Base-by-base conservation (phyloP, 2,113 vertebrate genomes). In the Glaucomys volans region DNA sequence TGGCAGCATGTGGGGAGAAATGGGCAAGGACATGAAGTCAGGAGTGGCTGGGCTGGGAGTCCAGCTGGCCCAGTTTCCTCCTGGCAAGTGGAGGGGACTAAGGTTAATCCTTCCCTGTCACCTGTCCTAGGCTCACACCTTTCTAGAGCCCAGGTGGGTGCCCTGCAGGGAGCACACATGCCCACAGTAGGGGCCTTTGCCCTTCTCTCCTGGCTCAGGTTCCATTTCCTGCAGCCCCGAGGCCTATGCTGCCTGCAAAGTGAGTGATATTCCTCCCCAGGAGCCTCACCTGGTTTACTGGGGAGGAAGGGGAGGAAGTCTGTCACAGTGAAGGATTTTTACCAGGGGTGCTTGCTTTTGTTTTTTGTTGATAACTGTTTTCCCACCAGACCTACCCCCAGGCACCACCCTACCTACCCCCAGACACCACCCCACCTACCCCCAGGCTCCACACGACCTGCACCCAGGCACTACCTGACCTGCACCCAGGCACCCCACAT, bases 81-180 rank as follows among this genome's bases (percentile, higher is more conserved):
- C 67, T 24, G 69, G 50, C 26, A 52, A 47, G 13, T 4, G 3
- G 32, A 75, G 18, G 57, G 50, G 37, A 17, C 14, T 40, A 35
- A 9, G 20, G 76, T n/a, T 40, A 37, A 10, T 30, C 42, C 35
- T 10, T 2, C 1, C 32, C 66, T 13, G 8, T 37, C 6, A 17
- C 54, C 3, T 5, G 1, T 18, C 44, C 67, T 28, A 42, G 30
- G 3, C 10, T 13, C 26, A 2, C 13, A 1, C 35, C 52, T 24
- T 7, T 37, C 13, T 28, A 1, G 24, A 9, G 37, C 24, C 14
- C 12, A 35, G 20, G 4, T 17, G 37, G 37, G 12, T 40, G 69
- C 54, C 10, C 24, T 8, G 89, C 9, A 0, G 18, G 18, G 30
- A 30, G 44, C 28, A 0, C 67, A 87, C 13, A 5, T n/a, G 8